Evolutionary conservation across 1,140 invertebrate genomes (phyloP), one percentile per base, ranked within the genome.

Genomic region (Metaphire vulgaris): DNA sequence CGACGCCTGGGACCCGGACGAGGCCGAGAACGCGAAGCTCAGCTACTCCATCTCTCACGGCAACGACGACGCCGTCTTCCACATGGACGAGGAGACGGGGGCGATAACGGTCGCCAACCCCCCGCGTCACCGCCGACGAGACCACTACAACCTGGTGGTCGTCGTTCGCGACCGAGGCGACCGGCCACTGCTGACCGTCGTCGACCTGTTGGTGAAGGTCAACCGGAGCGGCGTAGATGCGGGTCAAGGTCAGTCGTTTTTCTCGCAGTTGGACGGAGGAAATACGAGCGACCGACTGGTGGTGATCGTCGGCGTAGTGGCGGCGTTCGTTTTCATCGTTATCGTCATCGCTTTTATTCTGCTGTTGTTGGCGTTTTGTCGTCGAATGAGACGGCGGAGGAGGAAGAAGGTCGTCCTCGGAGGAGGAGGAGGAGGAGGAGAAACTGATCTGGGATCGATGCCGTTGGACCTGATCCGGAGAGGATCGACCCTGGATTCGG

Each of bases 21-120:
- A 92, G 79, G 93, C 91, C 12, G 85, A 89, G 16, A 96, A 97
- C 84, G 92, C 93, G 1, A 89, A 90, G 80, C 89, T 97, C 66
- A 87, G 93, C 28, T 99, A 97, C 85, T 94, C 96, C 82, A 97
- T 99, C 77, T 93, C 97, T 12, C 93, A 97, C 82, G 95, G 95
- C 1, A 97, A 98, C 87, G 92, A 93, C 75, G 76, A 97, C 87
- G 94, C 94, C 81, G 95, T 95, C 12, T 98, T 98, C 83, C 91
- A 92, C 76, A 95, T 99, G 80, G 92, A 94, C 82, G 93, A 93
- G 0, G 90, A 93, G 0, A 93, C 93, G 83, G 96, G 94, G 78
- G 95, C 95, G 26, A 91, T 95, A 73, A 41, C 33, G 28, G 33
- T 41, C 0, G 33, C 30, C 16, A 41, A 41, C 14, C n/a, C 30